A percentile compares a stretch with the other conserved stretches of the same genome.
These are phyloP conservation scores for Epizoanthus stellaris DNA, from an alignment of 92 coral and sea anemone species.

Conservation along the genomic window DNA sequence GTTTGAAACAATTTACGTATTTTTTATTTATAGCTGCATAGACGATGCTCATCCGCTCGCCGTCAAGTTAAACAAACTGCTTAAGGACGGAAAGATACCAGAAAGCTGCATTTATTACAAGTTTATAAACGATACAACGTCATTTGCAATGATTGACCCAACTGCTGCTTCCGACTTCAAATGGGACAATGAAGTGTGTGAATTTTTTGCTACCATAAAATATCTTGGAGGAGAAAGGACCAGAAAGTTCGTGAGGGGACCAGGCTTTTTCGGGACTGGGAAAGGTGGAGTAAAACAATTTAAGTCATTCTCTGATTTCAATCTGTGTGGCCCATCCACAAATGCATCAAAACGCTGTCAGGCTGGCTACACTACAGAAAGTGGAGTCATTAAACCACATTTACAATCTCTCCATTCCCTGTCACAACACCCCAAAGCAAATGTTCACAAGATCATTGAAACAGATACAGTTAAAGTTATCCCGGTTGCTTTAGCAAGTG, in stretches of 20 bases:
- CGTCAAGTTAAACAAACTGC: conserved; percentile 45
- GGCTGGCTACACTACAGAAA: conserved; percentile 52
- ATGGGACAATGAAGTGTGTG: conserved; percentile 56
- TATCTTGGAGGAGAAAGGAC: conserved; percentile 64
- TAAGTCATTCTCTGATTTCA: conserved; percentile 52
- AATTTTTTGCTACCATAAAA: conserved; percentile 54
- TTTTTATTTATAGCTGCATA: conserved; percentile 28
- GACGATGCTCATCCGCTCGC: conserved; percentile 58
- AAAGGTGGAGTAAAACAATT: conserved; percentile 41
- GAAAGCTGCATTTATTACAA: conserved; percentile 56
- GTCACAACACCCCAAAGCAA: conserved; percentile 54
- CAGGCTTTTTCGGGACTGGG: conserved; percentile 53
- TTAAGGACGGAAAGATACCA: conserved; percentile 55
- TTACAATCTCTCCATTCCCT: conserved; percentile 44
- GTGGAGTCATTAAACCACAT: conserved; percentile 63
- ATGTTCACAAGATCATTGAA: conserved; percentile 29
- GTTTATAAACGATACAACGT: conserved; percentile 54
- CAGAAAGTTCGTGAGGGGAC: conserved; percentile 57
- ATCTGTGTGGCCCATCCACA: conserved; percentile 57
- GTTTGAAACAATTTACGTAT: no score
- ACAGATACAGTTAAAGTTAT: conserved; percentile 40
- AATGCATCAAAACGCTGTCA: conserved; percentile 53
- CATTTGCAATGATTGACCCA: conserved; percentile 57
- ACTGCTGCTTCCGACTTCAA: conserved; percentile 47
- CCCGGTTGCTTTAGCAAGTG: conserved; percentile 51